Evolutionary conservation across 1,140 invertebrate species (phyloP).

Genomic region (Globodera ellingtonae): DNA sequence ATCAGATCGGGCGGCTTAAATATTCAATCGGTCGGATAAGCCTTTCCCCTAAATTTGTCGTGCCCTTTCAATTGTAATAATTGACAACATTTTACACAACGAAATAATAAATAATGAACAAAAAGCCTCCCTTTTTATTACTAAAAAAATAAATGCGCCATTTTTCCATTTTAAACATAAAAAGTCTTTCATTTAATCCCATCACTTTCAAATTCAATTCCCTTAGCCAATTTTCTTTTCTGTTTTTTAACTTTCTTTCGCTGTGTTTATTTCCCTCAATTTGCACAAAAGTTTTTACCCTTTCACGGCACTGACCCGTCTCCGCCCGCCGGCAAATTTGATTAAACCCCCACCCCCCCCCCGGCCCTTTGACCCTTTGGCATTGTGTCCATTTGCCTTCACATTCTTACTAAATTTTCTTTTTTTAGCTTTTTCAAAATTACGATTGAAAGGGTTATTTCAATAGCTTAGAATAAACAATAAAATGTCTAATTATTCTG

Average conservation of each 20-base stretch:
- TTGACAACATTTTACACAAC: too few relatives aligned
- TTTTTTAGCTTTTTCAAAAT: not conserved
- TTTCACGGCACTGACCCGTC: not conserved
- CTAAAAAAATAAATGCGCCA: too few relatives aligned
- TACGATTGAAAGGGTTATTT: not conserved
- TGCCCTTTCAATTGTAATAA: too few relatives aligned
- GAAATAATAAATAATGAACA: too few relatives aligned
- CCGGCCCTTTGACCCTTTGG: not conserved
- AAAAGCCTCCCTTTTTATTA: too few relatives aligned
- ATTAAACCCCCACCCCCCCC: not conserved
- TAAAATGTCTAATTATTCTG: too few relatives aligned
- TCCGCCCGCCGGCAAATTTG: not conserved
- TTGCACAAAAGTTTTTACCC: not conserved
- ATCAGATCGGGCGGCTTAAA: not conserved
- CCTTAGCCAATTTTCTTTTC: not conserved
- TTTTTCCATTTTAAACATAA: too few relatives aligned
- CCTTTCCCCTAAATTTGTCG: too few relatives aligned
- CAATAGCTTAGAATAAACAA: not conserved
- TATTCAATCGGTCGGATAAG: not conserved
- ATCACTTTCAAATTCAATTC: not conserved
- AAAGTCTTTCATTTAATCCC: not conserved
- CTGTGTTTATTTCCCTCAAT: not conserved
- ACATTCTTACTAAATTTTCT: not conserved
- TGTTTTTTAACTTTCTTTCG: too few relatives aligned
- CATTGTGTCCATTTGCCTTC: not conserved